Base-by-base conservation (phyloP, 2,797 vertebrate species). In the Schizopygopsis malacanthus region DNA sequence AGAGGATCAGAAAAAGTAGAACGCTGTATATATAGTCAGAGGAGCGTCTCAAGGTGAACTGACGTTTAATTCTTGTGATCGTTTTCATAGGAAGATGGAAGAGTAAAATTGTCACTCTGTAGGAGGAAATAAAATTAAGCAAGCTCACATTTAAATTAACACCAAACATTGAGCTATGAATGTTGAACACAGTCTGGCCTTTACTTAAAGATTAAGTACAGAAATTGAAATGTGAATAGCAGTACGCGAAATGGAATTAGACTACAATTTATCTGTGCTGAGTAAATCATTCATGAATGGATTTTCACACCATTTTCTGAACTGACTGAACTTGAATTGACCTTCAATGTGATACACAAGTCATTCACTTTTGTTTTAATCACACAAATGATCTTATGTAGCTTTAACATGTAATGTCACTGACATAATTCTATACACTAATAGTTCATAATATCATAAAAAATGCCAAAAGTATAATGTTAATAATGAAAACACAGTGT, bases 161-260 rank as follows among this genome's bases (percentile, higher is more conserved):
- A 25, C 56, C 78, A 85, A 73, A 85, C 69, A 85, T 39, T 85
- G 70, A 81, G 56, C 70, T 67, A 20, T 81, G 54, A 81, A 65
- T 75, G 84, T 81, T 50, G 45, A 80, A 81, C 84, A 85, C 43
- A 65, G 20, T 73, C 59, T 22, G 22, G 45, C 70, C 84, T 81
- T 85, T 85, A 81, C 78, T 81, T 72, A 85, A 85, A 85, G 84
- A 85, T 85, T 85, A 85, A 75, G 43, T 25, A 52, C 43, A 63
- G 84, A 85, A 85, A 85, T 85, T 85, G 84, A 85, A 85, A 73
- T 81, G 52, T 50, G 83, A 85, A 79, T 37, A 71, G 76, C 41
- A 13, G 25, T 79, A 65, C 65, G 77, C 25, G 45, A 73, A 81
- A 80, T 52, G 69, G 56, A 81, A 85, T 81, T 85, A 75, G 54